Conservation (phyloP, 1,140 invertebrate species). For the Myzus persicae region DNA sequence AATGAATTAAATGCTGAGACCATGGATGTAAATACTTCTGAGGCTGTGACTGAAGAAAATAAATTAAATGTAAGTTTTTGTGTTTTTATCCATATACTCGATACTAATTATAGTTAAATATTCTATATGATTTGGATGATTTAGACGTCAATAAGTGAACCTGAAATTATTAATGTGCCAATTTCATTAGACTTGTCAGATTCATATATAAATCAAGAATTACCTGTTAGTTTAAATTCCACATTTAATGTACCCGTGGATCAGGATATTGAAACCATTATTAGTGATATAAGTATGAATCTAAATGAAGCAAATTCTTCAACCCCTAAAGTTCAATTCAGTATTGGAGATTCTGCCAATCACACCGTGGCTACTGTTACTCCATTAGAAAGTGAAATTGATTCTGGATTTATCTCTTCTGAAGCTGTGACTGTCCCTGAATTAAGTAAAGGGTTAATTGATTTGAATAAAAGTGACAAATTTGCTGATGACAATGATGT, state of each 20-base stretch:
- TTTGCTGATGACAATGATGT: slow-evolving; percentile 47
- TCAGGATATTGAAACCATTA: slow-evolving; percentile 20
- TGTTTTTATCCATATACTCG: not conserved
- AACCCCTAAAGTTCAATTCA: slow-evolving; percentile 56
- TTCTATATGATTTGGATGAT: not conserved
- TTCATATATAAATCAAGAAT: slow-evolving; percentile 21
- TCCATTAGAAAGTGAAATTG: slow-evolving; percentile 61
- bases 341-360: slow-evolving; percentile 56
- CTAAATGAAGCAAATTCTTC: slow-evolving; percentile 52
- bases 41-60: not conserved
- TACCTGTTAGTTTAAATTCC: not conserved
- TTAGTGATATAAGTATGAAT: slow-evolving; percentile 33
- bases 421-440: slow-evolving; percentile 59
- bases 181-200: slow-evolving; percentile 10
- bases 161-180: not conserved
- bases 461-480: slow-evolving; percentile 21
- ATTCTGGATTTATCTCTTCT: slow-evolving; percentile 63
- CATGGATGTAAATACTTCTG: not conserved
- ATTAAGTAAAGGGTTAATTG: slow-evolving; percentile 39
- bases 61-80: slow-evolving; percentile 7
- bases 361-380: slow-evolving; percentile 61
- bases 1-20: not conserved
- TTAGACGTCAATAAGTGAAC: slow-evolving; percentile 14
- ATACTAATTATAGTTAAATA: not conserved
- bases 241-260: not conserved